A percentile compares a stretch with the other conserved stretches of the same genome.
Conservation (phyloP, 1,140 invertebrate genomes). For the Olivierus martensii region DNA sequence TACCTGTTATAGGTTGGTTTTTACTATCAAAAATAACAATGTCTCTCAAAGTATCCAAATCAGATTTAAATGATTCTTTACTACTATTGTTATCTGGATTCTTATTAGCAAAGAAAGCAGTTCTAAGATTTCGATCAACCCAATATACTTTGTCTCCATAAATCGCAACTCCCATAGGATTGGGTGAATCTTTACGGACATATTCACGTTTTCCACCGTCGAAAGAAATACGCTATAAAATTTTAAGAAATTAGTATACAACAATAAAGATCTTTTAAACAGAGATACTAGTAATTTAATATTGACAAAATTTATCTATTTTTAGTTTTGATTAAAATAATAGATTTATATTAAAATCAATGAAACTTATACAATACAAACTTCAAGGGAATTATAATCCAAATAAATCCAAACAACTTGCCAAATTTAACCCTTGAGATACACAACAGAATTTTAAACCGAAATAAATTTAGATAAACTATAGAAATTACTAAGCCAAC, state of each 20-base stretch:
- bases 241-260: not conserved
- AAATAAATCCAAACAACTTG: too few species aligned
- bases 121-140: constrained; percentile 85
- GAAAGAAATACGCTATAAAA: constrained; percentile 30
- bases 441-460: too few species aligned
- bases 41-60: constrained; percentile 66
- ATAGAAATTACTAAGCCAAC: too few species aligned
- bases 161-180: constrained; percentile 86
- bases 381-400: too few species aligned
- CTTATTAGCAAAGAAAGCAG: constrained; percentile 49
- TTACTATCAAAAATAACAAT: constrained; percentile 78
- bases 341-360: too few species aligned
- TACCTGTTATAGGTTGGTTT: constrained; percentile 51
- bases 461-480: too few species aligned
- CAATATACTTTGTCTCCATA: constrained; percentile 69
- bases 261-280: too few species aligned
- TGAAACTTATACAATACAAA: too few species aligned
- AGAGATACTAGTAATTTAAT: too few species aligned
- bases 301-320: too few species aligned
- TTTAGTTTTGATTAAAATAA: too few species aligned
- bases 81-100: constrained; percentile 31
- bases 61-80: constrained; percentile 52
- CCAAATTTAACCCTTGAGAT: too few species aligned
- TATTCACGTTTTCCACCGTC: constrained; percentile 40
- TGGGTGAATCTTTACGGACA: constrained; percentile 76